Evolutionary conservation across 2,113 vertebrate genomes (phyloP), one percentile per base, ranked within the genome.

Genomic region (Syrmaticus mikado): DNA sequence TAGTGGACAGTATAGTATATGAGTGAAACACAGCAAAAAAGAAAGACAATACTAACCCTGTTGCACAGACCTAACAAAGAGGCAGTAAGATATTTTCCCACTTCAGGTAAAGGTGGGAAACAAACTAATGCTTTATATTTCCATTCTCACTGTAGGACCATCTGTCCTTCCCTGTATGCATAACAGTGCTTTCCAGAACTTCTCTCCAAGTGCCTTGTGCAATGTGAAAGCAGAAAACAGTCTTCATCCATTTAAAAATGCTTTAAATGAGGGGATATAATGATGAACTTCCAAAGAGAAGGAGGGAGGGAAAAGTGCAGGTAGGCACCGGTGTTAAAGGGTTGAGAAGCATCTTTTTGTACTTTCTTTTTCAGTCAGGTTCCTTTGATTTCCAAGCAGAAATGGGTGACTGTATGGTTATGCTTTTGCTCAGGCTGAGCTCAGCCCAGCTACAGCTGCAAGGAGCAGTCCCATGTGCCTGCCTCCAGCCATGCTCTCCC

Each of bases 291-390:
- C 11, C 5, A 13, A 82, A 79, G 8, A 27, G 25, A 67, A 8
- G 2, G 7, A 77, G 8, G 32, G 15, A 40, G 46, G 25, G 28
- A 65, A 65, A 11, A 62, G 32, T 5, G 34, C 13, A 77, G 7
- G 4, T 0, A 0, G 4, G 4, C 46, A 12, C 20, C 34, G 19
- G 22, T 25, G 8, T 48, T 83, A 43, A 3, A 2, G 5, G 14
- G 10, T n/a, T 50, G 28, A 67, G n/a, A 32, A 45, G 57, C 10
- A 14, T 58, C 55, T 58, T 58, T 14, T 61, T 43, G 52, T 41
- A 57, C 18, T 68, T 78, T 48, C 18, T 78, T 66, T 80, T 67
- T 77, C 28, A 19, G 15, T 20, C 3, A 1, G 28, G 15, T 22
- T 74, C 87, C 45, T 48, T 65, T 20, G 22, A 2, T 80, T 77